Evolutionary conservation across 2,888 invertebrate species (phyloP).

Genomic region (Blera fallax): DNA sequence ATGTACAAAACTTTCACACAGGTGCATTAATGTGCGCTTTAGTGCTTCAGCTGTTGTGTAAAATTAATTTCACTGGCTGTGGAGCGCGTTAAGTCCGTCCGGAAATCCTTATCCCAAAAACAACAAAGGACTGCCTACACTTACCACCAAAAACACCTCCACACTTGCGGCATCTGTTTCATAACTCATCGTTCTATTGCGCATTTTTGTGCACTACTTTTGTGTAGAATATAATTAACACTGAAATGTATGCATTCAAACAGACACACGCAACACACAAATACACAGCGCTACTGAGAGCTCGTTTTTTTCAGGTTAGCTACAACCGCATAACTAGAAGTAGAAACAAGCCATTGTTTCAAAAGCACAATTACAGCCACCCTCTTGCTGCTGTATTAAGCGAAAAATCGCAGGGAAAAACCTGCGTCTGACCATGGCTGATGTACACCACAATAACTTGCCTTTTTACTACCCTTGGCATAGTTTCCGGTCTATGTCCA

Average conservation of each 20-base stretch:
- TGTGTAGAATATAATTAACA: slow-evolving; percentile 64
- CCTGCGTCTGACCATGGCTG: slow-evolving; percentile 63
- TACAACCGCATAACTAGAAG: slow-evolving; percentile 14
- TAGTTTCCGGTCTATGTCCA: slow-evolving; percentile 54
- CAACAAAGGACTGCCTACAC: slow-evolving; percentile 41
- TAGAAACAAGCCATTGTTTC: slow-evolving; percentile 58
- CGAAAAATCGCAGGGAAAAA: slow-evolving; percentile 57
- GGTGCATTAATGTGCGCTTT: slow-evolving; percentile 23
- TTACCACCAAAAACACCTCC: slow-evolving; percentile 44
- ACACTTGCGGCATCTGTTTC: slow-evolving; percentile 57
- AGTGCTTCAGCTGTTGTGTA: slow-evolving; percentile 1
- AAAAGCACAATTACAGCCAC: slow-evolving; percentile 38
- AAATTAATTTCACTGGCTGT: slow-evolving; percentile 44
- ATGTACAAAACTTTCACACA: slow-evolving; percentile 25
- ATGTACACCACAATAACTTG: slow-evolving; percentile 55
- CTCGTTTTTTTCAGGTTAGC: slow-evolving; percentile 6
- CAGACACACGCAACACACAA: background rate
- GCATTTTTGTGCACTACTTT: slow-evolving; percentile 51
- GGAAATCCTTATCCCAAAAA: slow-evolving; percentile 47
- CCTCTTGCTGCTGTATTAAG: slow-evolving; percentile 11
- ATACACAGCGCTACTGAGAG: slow-evolving; percentile 12
- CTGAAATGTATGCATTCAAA: slow-evolving; percentile 47
- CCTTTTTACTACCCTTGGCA: slow-evolving; percentile 56
- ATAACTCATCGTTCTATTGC: slow-evolving; percentile 49
- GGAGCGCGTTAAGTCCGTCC: slow-evolving; percentile 26